Evolutionary conservation across 2,113 vertebrate genomes (phyloP), one percentile per base, ranked within the genome.

Genomic region (Channa argus): DNA sequence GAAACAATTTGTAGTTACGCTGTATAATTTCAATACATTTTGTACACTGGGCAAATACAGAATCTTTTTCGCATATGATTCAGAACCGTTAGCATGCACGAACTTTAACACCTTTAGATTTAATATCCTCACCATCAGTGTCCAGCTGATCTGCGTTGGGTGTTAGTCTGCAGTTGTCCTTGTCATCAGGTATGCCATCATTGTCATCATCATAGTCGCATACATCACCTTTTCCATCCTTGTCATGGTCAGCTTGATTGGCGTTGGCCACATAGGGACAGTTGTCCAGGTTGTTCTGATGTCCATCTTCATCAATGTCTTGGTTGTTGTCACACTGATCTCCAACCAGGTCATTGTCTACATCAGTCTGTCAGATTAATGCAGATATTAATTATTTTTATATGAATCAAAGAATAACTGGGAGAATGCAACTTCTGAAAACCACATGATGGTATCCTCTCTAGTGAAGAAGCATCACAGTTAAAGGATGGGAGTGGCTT

Each of bases 271-370:
- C 92, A 68, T 98, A 99, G 5, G 97, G 98, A 64, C 98, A 99
- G 82, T 99, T 99, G 90, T 99, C 98, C 78, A 97, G 93, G 84
- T 97, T 99, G 93, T 99, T 99, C 92, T 99, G 98, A 92, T 99
- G 96, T 4, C 98, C 97, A 0, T 99, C 98, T 44, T 98, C 98
- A 37, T 99, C 98, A 1, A 99, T 96, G 90, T 99, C 98, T 58
- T 99, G 96, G 44, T 96, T 98, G 77, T 97, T 97, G 85, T 99
- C 98, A 80, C 98, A 99, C 72, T 97, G 95, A 77, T 99, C 98
- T 66, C 98, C 98, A 49, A 99, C 98, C 5, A 96, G 94, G 84
- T 99, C 98, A 11, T 97, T 97, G 91, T 99, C 98, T 47, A 88
- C 46, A 51, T 99, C 98, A 1, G 86, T 93, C 98, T 99, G 91